phyloP scores from a whole-genome alignment of 2,113 vertebrate species.

The Climacteris rufus region DNA sequence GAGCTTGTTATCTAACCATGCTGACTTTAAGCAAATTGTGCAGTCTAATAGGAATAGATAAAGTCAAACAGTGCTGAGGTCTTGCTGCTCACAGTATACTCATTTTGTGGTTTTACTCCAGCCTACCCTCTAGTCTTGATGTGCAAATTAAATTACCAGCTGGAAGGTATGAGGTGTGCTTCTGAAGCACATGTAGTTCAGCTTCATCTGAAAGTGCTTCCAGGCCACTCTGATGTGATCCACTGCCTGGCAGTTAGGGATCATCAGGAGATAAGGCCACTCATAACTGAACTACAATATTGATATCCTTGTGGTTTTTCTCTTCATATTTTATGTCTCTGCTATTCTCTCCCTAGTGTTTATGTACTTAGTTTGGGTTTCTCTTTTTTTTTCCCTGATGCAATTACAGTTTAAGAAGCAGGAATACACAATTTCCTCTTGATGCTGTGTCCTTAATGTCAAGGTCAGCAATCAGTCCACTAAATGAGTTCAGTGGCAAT shows the following conservation, averaged over 20 bases:
- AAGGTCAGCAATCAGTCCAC: neutral
- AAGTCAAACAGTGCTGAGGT: neutral
- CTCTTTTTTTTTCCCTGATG: accelerated
- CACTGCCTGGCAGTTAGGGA: accelerated
- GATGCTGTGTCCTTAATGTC: neutral
- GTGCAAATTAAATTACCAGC: neutral
- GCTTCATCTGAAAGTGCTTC: neutral
- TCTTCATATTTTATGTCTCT: neutral
- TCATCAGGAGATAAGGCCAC: neutral
- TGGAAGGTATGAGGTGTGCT: neutral
- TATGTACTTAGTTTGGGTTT: neutral
- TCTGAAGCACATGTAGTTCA: neutral
- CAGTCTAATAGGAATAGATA: neutral
- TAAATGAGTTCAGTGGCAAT: neutral
- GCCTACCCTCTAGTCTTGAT: neutral
- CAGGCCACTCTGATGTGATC: neutral
- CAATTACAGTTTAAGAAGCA: neutral
- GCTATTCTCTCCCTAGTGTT: neutral
- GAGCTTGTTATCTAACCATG: neutral
- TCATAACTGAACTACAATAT: neutral
- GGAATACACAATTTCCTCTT: neutral
- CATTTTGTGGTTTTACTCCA: neutral
- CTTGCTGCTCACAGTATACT: neutral
- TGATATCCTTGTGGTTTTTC: neutral
- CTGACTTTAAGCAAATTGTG: neutral